phyloP scores from a whole-genome alignment of 2,113 vertebrate genomes.

The Siniperca knerii region DNA sequence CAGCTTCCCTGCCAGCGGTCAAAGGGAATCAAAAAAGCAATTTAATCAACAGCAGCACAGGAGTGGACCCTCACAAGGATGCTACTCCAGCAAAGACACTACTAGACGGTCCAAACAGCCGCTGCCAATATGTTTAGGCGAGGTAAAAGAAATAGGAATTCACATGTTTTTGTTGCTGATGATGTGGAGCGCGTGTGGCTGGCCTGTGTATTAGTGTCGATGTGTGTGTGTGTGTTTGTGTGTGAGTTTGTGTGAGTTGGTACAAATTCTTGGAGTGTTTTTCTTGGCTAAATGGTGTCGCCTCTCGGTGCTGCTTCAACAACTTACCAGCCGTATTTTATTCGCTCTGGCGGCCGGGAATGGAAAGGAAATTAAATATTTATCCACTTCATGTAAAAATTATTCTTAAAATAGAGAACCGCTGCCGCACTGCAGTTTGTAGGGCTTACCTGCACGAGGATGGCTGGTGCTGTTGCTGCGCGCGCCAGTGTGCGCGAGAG shows the following conservation, averaged over 20 bases:
- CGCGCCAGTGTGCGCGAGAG: not conserved
- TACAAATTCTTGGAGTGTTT: constrained; percentile 1
- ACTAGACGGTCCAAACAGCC: constrained; percentile 70
- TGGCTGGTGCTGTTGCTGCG: constrained; percentile 42
- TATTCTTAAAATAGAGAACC: constrained; percentile 75
- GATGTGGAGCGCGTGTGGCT: not conserved
- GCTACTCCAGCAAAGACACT: constrained; percentile 70
- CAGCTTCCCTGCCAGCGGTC: constrained; percentile 29
- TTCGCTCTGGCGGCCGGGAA: constrained; percentile 1
- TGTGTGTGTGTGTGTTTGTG: constrained; percentile 1
- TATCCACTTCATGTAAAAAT: constrained; percentile 75
- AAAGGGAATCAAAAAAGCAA: constrained; percentile 57
- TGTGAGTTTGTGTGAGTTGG: constrained; percentile 2
- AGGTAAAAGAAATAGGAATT: constrained; percentile 68
- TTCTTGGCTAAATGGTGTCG: not conserved
- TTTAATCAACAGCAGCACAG: constrained; percentile 19
- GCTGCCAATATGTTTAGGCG: constrained; percentile 81
- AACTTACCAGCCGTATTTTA: constrained; percentile 26
- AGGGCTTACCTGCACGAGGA: constrained; percentile 48
- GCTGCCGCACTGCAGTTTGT: constrained; percentile 84
- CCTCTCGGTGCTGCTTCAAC: not conserved
- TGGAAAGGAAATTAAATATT: constrained; percentile 73
- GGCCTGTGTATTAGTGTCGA: not conserved
- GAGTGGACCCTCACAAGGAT: constrained; percentile 67
- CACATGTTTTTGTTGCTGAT: constrained; percentile 15